Base-by-base conservation (phyloP, 2,888 invertebrate species). In the Synergus itoensis region DNA sequence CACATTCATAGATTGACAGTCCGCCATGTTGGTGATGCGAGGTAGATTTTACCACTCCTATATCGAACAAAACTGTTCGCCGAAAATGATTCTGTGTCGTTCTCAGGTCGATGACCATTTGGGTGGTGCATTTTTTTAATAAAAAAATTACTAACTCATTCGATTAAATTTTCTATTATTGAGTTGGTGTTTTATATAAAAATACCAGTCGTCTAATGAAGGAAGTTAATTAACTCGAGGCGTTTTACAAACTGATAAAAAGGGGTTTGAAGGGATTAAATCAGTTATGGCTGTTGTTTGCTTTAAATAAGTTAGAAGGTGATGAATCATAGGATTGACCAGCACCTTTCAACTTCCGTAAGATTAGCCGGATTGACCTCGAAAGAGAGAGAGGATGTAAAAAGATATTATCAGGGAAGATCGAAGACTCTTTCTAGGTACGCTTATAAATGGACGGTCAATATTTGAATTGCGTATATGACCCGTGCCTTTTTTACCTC, bases 361-460 rank as follows among this genome's bases (percentile, higher is more conserved):
- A 60, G 60, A 21, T 21, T 60, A 60, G 28, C 21, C 12, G 1
- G 60, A 60, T 60, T 21, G 60, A 60, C 12, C 21, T 21, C 8
- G 11, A 60, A 21, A 36, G 36, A 36, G 36, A 18, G 14, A 12
- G 4, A 21, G 5, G 5, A 5, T 12, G 45, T 43, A 73, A 73
- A 77, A 76, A 75, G 69, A 62, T 79, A 62, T 67, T 76, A 81
- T 43, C 73, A 79, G 78, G 62, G 65, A 62, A 63, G 78, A 78
- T 81, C 62, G 87, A 78, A 80, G 78, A 28, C 77, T 63, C 81
- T 78, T 76, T 63, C 81, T 78, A 80, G 53, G 85, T 77, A 84
- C 85, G 83, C 88, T 89, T 89, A 89, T 90, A 88, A 90, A 90
- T 88, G 89, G 82, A 89, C 86, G 85, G 90, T 89, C 89, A 90